Base-by-base conservation (phyloP, 2,888 invertebrate genomes). In the Noctua comes region DNA sequence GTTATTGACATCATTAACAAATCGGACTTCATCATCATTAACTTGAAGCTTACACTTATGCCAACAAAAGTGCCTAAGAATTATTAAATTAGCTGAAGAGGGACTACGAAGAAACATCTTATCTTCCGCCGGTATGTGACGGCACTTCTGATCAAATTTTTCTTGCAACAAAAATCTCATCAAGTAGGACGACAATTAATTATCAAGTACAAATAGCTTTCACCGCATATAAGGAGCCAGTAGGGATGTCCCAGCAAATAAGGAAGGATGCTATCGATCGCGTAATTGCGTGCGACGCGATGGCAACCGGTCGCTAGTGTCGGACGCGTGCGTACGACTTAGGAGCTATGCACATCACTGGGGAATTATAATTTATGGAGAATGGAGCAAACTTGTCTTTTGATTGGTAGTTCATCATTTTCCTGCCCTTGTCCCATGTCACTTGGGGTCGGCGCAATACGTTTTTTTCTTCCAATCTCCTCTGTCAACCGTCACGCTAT, bases 241-340 rank as follows among this genome's bases (percentile, higher is more conserved):
- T 78, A 87, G 82, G 70, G 69, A 80, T 79, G 68, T 76, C 31
- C 62, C 74, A 79, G 73, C 84, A 80, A 86, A 88, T 83, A 86
- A 89, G 89, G 89, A 88, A 86, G 85, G 76, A 76, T 79, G 73
- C 81, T 83, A 88, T 88, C 76, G 87, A 83, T 84, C 70, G 77
- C 64, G 81, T 85, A 90, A 89, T 90, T 85, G 83, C 80, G 65
- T n/a, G 73, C 78, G 76, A 68, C 75, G 78, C 65, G 66, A 80
- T 46, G 48, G 13, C 36, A 82, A 77, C 86, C 77, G 83, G 77
- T 82, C 59, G 27, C n/a, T 51, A 80, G 82, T 72, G 77, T 75
- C 40, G 46, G 51, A 48, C 87, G 73, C 81, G 76, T 82, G 75
- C 83, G 76, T 40, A 18, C 40, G 21, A 27, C 66, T 85, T 62